Percentiles rank a stretch among this genome's conserved stretches.
Evolutionary conservation across 2,888 invertebrate genomes (phyloP).

Genomic region (Apocheima hispidaria): DNA sequence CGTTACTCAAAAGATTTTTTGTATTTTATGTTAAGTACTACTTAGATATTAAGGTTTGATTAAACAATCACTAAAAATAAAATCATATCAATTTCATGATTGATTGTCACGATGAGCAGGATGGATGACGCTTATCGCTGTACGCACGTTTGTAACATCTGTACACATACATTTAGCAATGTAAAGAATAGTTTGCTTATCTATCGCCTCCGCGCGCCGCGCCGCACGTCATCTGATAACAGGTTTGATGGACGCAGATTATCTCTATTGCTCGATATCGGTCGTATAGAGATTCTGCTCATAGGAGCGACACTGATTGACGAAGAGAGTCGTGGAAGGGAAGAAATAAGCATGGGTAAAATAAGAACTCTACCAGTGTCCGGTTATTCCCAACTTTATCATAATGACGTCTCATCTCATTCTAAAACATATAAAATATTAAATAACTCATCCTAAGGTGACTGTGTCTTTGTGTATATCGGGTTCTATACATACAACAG

Average conservation of each 20-base stretch:
- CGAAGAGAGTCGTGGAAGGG: neutral
- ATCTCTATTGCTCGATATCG: slow-evolving; percentile 10
- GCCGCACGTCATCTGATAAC: slow-evolving; percentile 31
- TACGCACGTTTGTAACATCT: slow-evolving; percentile 15
- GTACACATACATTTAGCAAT: slow-evolving; percentile 22
- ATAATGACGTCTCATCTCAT: too few relatives aligned
- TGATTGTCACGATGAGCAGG: slow-evolving; percentile 11
- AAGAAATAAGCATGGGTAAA: neutral
- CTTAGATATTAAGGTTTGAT: neutral
- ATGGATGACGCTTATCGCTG: slow-evolving; percentile 9
- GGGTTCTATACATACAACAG: too few relatives aligned
- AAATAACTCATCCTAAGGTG: too few relatives aligned
- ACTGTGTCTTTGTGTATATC: too few relatives aligned
- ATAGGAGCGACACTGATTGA: neutral
- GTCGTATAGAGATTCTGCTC: slow-evolving; percentile 3
- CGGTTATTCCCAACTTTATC: too few relatives aligned
- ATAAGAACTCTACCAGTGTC: too few relatives aligned
- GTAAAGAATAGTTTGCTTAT: slow-evolving; percentile 29
- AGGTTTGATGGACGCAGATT: slow-evolving; percentile 23
- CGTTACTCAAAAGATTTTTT: neutral
- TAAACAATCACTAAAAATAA: neutral
- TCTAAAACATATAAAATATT: too few relatives aligned
- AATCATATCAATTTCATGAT: slow-evolving; percentile 7
- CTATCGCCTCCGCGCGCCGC: too few relatives aligned
- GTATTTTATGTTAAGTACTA: neutral